Evolutionary conservation across 2,888 invertebrate genomes (phyloP).

Genomic region (Dasypolia templi): DNA sequence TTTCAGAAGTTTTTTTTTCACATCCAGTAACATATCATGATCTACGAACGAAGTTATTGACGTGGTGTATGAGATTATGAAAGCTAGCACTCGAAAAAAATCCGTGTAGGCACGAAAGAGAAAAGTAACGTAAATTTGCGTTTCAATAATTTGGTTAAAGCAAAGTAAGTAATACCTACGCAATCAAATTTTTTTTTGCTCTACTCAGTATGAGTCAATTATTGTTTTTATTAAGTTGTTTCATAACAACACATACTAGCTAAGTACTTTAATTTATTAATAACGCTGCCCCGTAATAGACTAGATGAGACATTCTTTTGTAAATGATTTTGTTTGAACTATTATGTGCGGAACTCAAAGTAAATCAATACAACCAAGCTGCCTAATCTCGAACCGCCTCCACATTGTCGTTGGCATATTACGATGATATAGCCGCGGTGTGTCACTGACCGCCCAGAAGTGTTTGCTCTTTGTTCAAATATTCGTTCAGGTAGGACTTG

Average conservation of each 20-base stretch:
- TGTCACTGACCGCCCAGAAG: constrained; percentile 63
- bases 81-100: constrained; percentile 27
- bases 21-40: not conserved
- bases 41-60: constrained; percentile 8
- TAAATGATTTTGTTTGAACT: not conserved
- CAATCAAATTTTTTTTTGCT: constrained; percentile 28
- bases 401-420: constrained; percentile 12
- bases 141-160: constrained; percentile 19
- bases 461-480: constrained; percentile 49
- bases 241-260: not conserved
- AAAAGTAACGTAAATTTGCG: constrained; percentile 2
- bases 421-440: constrained; percentile 28
- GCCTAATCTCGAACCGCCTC: constrained; percentile 4
- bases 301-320: not conserved
- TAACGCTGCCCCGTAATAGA: not conserved
- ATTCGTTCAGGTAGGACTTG: constrained; percentile 7
- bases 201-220: constrained; percentile 21
- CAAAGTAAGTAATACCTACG: not conserved
- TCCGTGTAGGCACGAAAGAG: constrained; percentile 8
- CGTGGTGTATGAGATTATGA: constrained; percentile 15
- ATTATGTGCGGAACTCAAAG: constrained; percentile 22
- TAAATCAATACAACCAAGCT: not conserved
- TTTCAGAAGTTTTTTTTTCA: constrained; percentile 20
- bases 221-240: constrained; percentile 12
- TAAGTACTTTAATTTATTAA: not conserved